phyloP scores from a whole-genome alignment of 2,888 invertebrate genomes.

The Masnerella sp. region DNA sequence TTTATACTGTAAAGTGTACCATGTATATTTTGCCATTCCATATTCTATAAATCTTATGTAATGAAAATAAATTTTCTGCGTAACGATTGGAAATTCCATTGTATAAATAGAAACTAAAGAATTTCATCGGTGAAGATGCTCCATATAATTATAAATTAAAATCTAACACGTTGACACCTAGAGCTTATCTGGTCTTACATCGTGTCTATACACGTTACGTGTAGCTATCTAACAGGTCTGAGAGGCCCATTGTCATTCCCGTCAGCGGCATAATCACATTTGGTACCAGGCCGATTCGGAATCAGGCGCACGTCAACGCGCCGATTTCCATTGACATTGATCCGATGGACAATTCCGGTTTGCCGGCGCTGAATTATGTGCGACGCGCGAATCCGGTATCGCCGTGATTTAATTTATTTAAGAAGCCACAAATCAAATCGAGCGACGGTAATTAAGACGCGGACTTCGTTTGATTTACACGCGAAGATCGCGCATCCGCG shows the following conservation, averaged over 20 bases:
- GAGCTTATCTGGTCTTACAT: slow-evolving; percentile 12
- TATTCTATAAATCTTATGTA: too few relatives aligned
- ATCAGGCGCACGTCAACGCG: slow-evolving; percentile 50
- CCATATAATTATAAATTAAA: not conserved
- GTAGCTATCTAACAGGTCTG: slow-evolving; percentile 29
- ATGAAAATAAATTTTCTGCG: too few relatives aligned
- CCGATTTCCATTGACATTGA: slow-evolving; percentile 61
- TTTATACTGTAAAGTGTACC: too few relatives aligned
- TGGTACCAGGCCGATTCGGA: slow-evolving; percentile 39
- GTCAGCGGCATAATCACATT: slow-evolving; percentile 45
- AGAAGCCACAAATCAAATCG: slow-evolving; percentile 39
- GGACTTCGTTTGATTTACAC: slow-evolving; percentile 22
- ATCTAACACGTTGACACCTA: not conserved
- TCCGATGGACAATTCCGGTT: slow-evolving; percentile 51
- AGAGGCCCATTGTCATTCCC: slow-evolving; percentile 49
- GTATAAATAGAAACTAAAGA: too few relatives aligned
- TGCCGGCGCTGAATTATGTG: slow-evolving; percentile 45
- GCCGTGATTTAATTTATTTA: slow-evolving; percentile 32
- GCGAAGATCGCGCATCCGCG: not conserved
- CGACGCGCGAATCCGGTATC: slow-evolving; percentile 7
- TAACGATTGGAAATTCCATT: too few relatives aligned
- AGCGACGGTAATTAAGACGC: slow-evolving; percentile 31
- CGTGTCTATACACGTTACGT: slow-evolving; percentile 40
- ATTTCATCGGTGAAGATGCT: too few relatives aligned
- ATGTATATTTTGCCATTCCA: too few relatives aligned